phyloP scores from a whole-genome alignment of 2,888 invertebrate species.

The Eilema griseolum region DNA sequence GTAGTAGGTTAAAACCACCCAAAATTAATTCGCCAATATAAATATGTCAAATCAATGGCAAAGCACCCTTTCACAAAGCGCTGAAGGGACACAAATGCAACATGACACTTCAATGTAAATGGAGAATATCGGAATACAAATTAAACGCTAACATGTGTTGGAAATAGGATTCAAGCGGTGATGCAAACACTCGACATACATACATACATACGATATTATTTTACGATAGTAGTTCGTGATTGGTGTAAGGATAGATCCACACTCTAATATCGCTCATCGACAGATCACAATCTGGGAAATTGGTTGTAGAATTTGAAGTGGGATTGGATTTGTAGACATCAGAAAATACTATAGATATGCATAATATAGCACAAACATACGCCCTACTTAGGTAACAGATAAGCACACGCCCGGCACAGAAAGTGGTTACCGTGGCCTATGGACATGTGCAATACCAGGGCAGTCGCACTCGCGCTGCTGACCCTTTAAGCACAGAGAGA shows the following conservation, averaged over 20 bases:
- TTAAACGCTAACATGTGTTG: constrained; percentile 54
- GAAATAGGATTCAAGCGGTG: constrained; percentile 20
- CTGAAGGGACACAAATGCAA: constrained; percentile 21
- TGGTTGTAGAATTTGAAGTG: too few species aligned
- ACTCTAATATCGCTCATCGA: background rate
- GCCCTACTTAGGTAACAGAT: too few species aligned
- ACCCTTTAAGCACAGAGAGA: too few species aligned
- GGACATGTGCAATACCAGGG: too few species aligned
- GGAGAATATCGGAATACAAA: constrained; percentile 50
- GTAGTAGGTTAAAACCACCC: too few species aligned
- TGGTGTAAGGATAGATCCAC: background rate
- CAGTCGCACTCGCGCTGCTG: too few species aligned
- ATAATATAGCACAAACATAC: too few species aligned
- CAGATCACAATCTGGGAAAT: background rate
- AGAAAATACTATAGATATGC: too few species aligned
- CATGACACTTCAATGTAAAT: background rate
- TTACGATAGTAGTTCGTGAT: background rate
- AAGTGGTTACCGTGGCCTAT: too few species aligned
- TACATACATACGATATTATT: constrained; percentile 18
- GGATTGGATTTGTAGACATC: too few species aligned
- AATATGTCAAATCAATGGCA: constrained; percentile 16
- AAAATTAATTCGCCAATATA: too few species aligned
- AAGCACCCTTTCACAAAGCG: constrained; percentile 27
- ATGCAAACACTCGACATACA: constrained; percentile 30
- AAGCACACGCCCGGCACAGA: too few species aligned